Evolutionary conservation across 2,797 vertebrate species (phyloP).

Genomic region (Chanos chanos): DNA sequence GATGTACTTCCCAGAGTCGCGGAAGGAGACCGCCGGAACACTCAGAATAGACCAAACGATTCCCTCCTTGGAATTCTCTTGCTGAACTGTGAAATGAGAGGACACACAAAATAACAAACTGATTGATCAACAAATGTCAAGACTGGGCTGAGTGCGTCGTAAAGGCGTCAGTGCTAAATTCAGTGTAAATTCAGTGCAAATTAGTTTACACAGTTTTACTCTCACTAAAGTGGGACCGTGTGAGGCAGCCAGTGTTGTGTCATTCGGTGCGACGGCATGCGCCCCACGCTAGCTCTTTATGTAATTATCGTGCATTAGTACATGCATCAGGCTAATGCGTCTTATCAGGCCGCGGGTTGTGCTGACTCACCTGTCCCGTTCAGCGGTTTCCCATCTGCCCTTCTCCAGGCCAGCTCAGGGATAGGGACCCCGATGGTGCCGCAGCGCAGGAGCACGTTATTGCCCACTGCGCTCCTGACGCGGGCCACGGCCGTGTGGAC

Average conservation of each 20-base stretch:
- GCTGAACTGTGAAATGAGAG: slow-evolving; percentile 74
- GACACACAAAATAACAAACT: neutral
- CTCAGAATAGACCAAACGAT: slow-evolving; percentile 91
- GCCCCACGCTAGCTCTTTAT: slow-evolving; percentile 40
- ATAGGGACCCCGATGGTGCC: slow-evolving; percentile 88
- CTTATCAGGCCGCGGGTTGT: neutral
- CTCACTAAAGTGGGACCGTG: no score
- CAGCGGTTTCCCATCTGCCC: slow-evolving; percentile 74
- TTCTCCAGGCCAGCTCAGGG: slow-evolving; percentile 88
- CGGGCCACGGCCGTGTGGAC: slow-evolving; percentile 83
- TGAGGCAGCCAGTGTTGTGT: slow-evolving; percentile 7
- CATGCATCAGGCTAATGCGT: slow-evolving; percentile 11
- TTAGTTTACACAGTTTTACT: neutral
- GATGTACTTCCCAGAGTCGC: slow-evolving; percentile 90
- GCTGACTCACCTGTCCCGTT: slow-evolving; percentile 85
- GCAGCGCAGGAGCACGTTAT: slow-evolving; percentile 88
- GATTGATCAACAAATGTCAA: slow-evolving; percentile 33
- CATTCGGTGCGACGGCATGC: slow-evolving; percentile 6
- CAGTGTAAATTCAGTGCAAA: neutral
- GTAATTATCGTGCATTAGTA: slow-evolving; percentile 51
- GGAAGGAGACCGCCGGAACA: slow-evolving; percentile 81
- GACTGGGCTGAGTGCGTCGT: no score
- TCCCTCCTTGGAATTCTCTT: slow-evolving; percentile 89
- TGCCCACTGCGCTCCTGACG: slow-evolving; percentile 82
- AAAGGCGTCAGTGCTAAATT: no score